Percentiles rank a stretch among this genome's conserved stretches.
These are phyloP conservation scores for Nymphicus hollandicus DNA, from an alignment of 2,113 vertebrate genomes.

Conservation along the genomic window DNA sequence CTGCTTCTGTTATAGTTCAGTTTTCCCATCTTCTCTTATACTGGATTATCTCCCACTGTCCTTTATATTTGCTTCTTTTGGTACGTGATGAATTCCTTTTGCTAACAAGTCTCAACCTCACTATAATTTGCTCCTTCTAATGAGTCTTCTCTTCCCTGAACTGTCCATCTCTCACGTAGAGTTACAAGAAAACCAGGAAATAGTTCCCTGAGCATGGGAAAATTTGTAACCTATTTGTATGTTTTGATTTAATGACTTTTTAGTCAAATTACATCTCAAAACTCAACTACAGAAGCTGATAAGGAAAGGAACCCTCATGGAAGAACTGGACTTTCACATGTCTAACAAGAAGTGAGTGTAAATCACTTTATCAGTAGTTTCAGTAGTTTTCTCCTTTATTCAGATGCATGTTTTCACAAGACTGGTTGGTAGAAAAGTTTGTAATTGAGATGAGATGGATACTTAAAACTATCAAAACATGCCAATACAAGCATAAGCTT, in stretches of 20 bases:
- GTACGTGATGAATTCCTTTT: fast-evolving
- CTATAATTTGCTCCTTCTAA: neutral
- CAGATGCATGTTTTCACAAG: neutral
- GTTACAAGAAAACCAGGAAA: neutral
- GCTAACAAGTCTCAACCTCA: neutral
- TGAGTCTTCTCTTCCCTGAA: neutral
- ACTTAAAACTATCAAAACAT: neutral
- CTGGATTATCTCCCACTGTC: neutral
- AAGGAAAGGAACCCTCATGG: neutral
- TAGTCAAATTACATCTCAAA: neutral
- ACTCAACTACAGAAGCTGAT: neutral
- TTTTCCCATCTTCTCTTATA: neutral
- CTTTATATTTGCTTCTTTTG: neutral
- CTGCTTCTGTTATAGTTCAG: neutral
- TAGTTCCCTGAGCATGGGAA: neutral
- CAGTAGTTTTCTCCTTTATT: neutral
- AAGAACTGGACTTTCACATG: neutral
- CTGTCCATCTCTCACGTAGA: neutral
- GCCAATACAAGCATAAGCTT: neutral
- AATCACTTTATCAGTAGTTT: neutral
- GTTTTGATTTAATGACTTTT: neutral
- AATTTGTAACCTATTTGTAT: neutral
- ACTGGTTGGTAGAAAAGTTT: neutral
- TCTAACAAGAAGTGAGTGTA: neutral
- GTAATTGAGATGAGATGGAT: neutral